Evolutionary conservation across 2,113 vertebrate genomes (phyloP).

Genomic region (Synchiropus splendidus): DNA sequence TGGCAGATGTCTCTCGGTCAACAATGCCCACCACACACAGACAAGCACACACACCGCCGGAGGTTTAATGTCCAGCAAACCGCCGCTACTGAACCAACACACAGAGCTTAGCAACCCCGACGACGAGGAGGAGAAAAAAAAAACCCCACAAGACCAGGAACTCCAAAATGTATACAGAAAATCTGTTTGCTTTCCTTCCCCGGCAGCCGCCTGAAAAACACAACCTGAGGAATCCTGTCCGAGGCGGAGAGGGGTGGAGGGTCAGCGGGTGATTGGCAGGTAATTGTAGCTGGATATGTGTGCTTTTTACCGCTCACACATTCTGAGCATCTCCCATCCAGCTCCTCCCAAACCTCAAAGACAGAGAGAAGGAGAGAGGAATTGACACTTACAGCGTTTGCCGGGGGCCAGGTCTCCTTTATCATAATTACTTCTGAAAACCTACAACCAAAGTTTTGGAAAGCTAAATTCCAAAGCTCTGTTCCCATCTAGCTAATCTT

Average conservation of each 20-base stretch:
- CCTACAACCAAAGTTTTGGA: conserved; percentile 10
- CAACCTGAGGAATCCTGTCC: conserved; percentile 43
- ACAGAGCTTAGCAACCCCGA: too few relatives aligned
- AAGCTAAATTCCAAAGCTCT: conserved; percentile 14
- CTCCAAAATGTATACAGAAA: conserved; percentile 2
- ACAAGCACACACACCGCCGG: conserved; percentile 23
- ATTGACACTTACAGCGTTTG: too few relatives aligned
- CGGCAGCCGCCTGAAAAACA: conserved; percentile 28
- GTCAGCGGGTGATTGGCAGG: conserved; percentile 47
- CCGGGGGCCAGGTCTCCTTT: background rate
- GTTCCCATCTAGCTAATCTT: conserved; percentile 11
- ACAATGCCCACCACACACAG: conserved; percentile 67
- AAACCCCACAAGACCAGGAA: conserved; percentile 3
- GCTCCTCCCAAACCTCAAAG: too few relatives aligned
- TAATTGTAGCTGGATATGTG: conserved; percentile 34
- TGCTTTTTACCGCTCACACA: background rate
- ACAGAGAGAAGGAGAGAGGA: too few relatives aligned
- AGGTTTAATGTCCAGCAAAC: conserved; percentile 26
- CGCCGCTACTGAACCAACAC: conserved; percentile 5
- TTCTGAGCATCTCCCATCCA: too few relatives aligned
- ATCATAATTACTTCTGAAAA: conserved; percentile 5
- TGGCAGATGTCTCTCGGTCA: conserved; percentile 73
- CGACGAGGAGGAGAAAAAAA: conserved; percentile 11
- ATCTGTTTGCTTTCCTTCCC: conserved; percentile 46
- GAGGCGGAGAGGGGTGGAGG: conserved; percentile 25